phyloP scores from a whole-genome alignment of 2,888 invertebrate genomes.

The Morinoia aosen region DNA sequence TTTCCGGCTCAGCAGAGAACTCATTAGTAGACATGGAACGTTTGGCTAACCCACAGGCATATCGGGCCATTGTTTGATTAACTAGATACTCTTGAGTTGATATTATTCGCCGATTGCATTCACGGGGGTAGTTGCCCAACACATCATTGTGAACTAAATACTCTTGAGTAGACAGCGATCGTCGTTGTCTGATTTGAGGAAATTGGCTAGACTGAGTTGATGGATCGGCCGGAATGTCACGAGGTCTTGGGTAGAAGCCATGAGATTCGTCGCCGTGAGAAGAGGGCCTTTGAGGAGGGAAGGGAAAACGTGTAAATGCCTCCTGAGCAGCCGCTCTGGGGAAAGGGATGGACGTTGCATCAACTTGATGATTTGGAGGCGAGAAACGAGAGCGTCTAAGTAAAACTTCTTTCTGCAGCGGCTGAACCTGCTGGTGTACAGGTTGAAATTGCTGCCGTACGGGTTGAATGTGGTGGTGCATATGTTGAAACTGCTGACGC shows the following conservation, averaged over 20 bases:
- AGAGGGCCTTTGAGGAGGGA: neutral
- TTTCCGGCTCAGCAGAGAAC: neutral
- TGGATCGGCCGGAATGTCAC: neutral
- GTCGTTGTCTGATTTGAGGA: neutral
- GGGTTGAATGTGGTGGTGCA: neutral
- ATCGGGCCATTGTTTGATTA: neutral
- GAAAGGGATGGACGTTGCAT: neutral
- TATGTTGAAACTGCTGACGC: neutral
- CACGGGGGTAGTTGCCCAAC: neutral
- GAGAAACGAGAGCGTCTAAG: neutral
- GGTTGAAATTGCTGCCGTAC: neutral
- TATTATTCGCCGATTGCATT: neutral
- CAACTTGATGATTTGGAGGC: neutral
- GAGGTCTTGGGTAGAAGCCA: neutral
- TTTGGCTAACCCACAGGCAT: neutral
- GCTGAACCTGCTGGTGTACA: conserved; percentile 57
- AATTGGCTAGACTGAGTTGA: neutral
- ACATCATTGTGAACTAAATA: neutral
- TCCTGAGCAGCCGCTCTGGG: neutral
- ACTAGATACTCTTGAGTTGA: neutral
- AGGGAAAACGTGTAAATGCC: neutral
- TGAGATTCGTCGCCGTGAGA: neutral
- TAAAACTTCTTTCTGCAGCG: neutral
- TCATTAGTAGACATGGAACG: neutral
- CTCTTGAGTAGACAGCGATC: neutral